Evolutionary conservation across 2,113 vertebrate genomes (phyloP), one percentile per base, ranked within the genome.

Genomic region (Hemichromis elongatus): DNA sequence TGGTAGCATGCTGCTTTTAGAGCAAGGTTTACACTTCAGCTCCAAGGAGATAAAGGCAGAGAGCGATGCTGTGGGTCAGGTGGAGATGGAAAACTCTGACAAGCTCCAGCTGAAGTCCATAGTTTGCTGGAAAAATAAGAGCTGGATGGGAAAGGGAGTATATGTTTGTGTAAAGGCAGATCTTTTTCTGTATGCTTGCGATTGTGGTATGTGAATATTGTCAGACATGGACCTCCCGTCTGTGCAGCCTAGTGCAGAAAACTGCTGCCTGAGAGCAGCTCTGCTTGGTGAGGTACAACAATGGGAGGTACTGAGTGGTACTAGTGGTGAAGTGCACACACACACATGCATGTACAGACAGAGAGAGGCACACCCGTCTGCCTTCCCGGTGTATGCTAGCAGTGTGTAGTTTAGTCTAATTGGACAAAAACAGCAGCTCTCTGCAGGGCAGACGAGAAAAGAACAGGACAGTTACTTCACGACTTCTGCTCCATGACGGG

Each of bases 391-490:
- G 30, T 28, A 52, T 68, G n/a, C 54, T 68, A 28, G 68, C 61
- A 12, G 33, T 4, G 21, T 19, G 37, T 7, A 40, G 77, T 82
- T 79, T 57, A 45, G 70, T 82, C 37, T 89, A 87, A 89, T 83
- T 87, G 82, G 77, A 85, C 75, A 82, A 88, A 92, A 90, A 93
- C 80, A 75, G 83, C 77, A 86, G 18, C 35, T 73, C 79, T 86
- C 7, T 85, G 80, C 89, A 50, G 84, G 79, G 37, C 79, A 80
- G 73, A 56, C 13, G n/a, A 47, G 73, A 54, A 59, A 10, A 59
- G 85, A 91, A 85, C 83, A 66, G 47, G 78, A 90, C 79, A 86
- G 79, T 73, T 55, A 40, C 68, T 73, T 84, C 83, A 50, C 75
- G 81, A 88, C 88, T 90, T 79, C 37, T 90, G 84, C 75, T 80